Evolutionary conservation across 2,888 invertebrate genomes (phyloP), one percentile per base, ranked within the genome.

Genomic region (Biston betularia): DNA sequence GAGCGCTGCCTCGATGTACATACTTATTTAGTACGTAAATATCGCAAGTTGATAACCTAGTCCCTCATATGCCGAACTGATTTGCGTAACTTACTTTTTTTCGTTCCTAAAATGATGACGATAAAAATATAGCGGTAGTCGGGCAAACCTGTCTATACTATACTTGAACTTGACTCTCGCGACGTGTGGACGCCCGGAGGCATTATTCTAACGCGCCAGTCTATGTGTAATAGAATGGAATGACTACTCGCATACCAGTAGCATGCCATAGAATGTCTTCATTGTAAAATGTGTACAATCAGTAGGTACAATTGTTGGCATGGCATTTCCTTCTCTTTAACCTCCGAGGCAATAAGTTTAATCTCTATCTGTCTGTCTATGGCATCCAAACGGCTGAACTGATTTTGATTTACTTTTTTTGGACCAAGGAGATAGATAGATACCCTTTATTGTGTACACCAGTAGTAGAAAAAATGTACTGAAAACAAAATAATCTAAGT

Each of bases 111-210:
- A 42, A 4, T 42, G 42, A 42, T 49, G 48, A 24, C 24, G 24
- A 48, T 24, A 50, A 10, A 53, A 15, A 52, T 40, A 12, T 53
- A 52, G 40, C 44, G 45, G 57, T 34, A 65, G 40, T 33, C 45
- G 33, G 45, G 52, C 34, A 65, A 65, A 71, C 68, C 65, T 68
- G 68, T 70, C 24, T 34, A n/a, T 35, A 46, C 12, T 68, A 34
- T n/a, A 65, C 74, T 70, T 75, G 73, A 75, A 75, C 74, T 75
- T 75, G 74, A 73, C 70, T 65, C 49, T 8, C 33, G 34, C 48
- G 67, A 54, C 46, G 38, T 50, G 53, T 57, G 38, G 54, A 63
- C 35, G 73, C 71, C 74, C 62, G 58, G 60, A 63, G 73, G 73
- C 73, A 62, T 59, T 52, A 62, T 59, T 61, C 58, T 54, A 56